Percentiles rank a stretch among this genome's conserved stretches.
Conservation (phyloP, 2,797 vertebrate species). For the Galago senegalensis region DNA sequence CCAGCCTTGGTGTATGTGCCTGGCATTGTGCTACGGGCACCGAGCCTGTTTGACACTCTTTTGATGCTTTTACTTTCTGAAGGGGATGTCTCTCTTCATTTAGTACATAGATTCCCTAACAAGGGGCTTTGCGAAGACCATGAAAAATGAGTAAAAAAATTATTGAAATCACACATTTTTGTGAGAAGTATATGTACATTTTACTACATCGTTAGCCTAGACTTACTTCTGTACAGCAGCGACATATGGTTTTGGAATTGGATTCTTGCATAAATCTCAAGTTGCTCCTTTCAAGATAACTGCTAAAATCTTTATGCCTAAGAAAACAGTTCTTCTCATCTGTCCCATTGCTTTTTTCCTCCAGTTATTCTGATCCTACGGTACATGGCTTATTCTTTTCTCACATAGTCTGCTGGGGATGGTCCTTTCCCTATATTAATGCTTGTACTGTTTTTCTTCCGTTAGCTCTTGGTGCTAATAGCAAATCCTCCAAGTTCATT, state of each 20-base stretch:
- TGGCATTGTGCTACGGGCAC: no score
- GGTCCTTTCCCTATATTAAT: not conserved
- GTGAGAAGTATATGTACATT: not conserved
- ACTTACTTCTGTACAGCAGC: not conserved
- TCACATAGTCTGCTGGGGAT: not conserved
- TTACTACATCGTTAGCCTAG: not conserved
- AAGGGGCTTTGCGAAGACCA: not conserved
- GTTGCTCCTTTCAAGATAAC: conserved; percentile 34
- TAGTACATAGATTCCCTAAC: conserved; percentile 25
- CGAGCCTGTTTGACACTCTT: not conserved
- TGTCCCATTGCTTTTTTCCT: not conserved
- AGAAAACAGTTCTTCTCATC: not conserved
- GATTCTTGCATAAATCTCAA: conserved; percentile 57
- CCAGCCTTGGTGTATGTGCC: no score
- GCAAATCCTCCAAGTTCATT: not conserved
- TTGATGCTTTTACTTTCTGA: conserved; percentile 24
- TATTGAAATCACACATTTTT: conserved; percentile 17
- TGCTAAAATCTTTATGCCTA: conserved; percentile 43
- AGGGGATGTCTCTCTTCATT: not conserved
- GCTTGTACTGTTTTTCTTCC: not conserved
- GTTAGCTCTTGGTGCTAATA: not conserved
- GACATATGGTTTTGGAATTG: not conserved
- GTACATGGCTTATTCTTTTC: not conserved
- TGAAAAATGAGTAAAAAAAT: conserved; percentile 3
- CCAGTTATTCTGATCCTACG: not conserved